Percentiles rank a stretch among this genome's conserved stretches.
These are phyloP conservation scores for Drosophila chauvacae DNA, from an alignment of 1,140 invertebrate genomes.

Conservation along the genomic window DNA sequence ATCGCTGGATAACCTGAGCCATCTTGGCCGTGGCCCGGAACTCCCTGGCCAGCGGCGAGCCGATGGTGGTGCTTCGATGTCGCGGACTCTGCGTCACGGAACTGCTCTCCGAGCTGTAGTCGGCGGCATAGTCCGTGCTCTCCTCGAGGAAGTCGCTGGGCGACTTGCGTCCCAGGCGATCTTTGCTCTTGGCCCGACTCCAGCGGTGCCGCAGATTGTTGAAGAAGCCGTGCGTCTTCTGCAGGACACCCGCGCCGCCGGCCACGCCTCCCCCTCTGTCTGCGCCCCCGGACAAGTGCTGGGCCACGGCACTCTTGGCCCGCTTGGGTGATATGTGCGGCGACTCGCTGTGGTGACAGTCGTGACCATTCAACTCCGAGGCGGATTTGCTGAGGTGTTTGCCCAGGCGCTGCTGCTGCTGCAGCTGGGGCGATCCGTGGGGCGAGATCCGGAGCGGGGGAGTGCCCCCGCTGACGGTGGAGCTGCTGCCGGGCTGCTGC, in stretches of 20 bases:
- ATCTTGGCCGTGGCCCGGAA: conserved; percentile 80
- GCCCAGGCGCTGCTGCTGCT: conserved; percentile 67
- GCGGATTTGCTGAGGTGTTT: conserved; percentile 86
- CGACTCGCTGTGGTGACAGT: conserved; percentile 69
- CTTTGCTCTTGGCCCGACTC: conserved; percentile 87
- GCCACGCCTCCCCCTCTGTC: conserved; percentile 18
- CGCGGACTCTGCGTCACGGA: conserved; percentile 89
- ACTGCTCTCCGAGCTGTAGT: conserved; percentile 90
- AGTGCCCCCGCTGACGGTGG: conserved; percentile 40
- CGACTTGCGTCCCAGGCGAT: conserved; percentile 85
- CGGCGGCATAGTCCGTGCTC: conserved; percentile 90
- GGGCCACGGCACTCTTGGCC: conserved; percentile 84
- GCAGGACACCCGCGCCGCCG: conserved; percentile 86
- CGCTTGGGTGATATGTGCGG: conserved; percentile 85
- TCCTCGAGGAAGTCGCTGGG: conserved; percentile 85
- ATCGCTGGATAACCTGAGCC: conserved; percentile 79
- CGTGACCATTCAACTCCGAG: conserved; percentile 85
- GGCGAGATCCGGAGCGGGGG: conserved; percentile 64
- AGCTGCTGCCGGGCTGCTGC: conserved; percentile 13
- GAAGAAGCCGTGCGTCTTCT: conserved; percentile 90
- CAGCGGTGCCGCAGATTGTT: conserved; percentile 88
- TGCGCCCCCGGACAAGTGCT: conserved; percentile 46
- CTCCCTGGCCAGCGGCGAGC: conserved; percentile 73
- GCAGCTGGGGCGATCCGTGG: conserved; percentile 73
- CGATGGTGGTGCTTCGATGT: conserved; percentile 85